Evolutionary conservation across 2,888 invertebrate genomes (phyloP).

Genomic region (Melikaiella ostensackeni): DNA sequence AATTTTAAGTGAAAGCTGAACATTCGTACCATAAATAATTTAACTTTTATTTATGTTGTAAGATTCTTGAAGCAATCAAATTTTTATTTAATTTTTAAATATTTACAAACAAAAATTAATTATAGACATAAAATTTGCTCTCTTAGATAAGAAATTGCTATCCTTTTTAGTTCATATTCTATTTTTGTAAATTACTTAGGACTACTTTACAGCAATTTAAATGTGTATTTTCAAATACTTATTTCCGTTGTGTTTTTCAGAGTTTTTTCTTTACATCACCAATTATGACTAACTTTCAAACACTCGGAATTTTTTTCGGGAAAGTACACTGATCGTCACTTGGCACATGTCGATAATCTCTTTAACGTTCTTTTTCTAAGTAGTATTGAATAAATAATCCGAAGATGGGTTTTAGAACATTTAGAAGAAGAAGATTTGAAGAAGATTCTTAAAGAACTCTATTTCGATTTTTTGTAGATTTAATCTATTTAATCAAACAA

Average conservation of each 20-base stretch:
- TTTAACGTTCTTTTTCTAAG: neutral
- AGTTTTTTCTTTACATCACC: slow-evolving; percentile 4
- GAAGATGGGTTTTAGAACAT: neutral
- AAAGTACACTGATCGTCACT: neutral
- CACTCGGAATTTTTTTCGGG: slow-evolving; percentile 3
- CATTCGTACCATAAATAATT: slow-evolving; percentile 21
- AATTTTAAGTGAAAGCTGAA: slow-evolving; percentile 35
- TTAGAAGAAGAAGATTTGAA: neutral
- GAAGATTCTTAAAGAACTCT: no score
- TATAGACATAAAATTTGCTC: neutral
- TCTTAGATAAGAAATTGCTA: no score
- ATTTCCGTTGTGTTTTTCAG: neutral
- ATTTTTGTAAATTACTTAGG: neutral
- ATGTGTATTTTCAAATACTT: neutral
- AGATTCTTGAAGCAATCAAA: neutral
- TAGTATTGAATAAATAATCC: neutral
- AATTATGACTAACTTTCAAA: slow-evolving; percentile 8
- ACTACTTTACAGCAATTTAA: neutral
- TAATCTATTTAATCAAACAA: no score
- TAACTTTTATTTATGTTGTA: slow-evolving; percentile 41
- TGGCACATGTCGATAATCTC: neutral
- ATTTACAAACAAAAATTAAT: neutral
- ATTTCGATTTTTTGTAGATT: no score
- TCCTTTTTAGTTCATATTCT: no score
- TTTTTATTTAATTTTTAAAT: neutral